A percentile compares a stretch with the other conserved stretches of the same genome.
Conservation (phyloP, 2,888 invertebrate genomes). For the Incurvaria masculella region DNA sequence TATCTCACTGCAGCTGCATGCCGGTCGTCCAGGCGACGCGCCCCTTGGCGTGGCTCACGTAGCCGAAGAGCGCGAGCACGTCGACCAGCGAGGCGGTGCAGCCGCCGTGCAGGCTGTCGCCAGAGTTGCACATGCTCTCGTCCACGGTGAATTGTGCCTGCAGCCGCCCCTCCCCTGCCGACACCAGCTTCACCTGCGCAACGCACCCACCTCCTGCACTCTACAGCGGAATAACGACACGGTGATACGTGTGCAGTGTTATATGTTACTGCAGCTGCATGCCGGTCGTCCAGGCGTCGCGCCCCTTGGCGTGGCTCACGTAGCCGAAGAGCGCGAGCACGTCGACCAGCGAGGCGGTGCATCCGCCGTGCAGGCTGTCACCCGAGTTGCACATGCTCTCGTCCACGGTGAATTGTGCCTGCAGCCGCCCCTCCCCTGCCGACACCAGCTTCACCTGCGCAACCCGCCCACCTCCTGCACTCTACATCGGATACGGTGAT, state of each 20-base stretch:
- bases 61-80: conserved; percentile 21
- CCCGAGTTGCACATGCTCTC: conserved; percentile 23
- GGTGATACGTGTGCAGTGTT: too few species aligned
- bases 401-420: conserved; percentile 23
- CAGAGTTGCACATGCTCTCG: conserved; percentile 23
- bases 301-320: conserved; percentile 19
- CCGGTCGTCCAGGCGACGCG: conserved; percentile 22
- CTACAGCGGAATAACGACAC: too few species aligned
- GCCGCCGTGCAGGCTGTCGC: conserved; percentile 25
- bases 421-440: conserved; percentile 18
- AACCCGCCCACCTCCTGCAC: too few species aligned
- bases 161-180: conserved; percentile 19
- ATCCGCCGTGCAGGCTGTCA: conserved; percentile 26
- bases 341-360: conserved; percentile 22
- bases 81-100: conserved; percentile 24
- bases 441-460: conserved; percentile 22
- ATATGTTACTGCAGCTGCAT: conserved; percentile 24
- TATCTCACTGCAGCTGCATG: conserved; percentile 23
- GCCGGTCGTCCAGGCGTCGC: conserved; percentile 22
- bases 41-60: conserved; percentile 19
- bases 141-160: conserved; percentile 24
- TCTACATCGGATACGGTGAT: too few species aligned
- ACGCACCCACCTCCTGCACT: background rate
- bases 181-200: conserved; percentile 20
- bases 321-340: conserved; percentile 21